Evolutionary conservation across 2,797 vertebrate species (phyloP).

Genomic region (Tokudaia tokunoshimensis): DNA sequence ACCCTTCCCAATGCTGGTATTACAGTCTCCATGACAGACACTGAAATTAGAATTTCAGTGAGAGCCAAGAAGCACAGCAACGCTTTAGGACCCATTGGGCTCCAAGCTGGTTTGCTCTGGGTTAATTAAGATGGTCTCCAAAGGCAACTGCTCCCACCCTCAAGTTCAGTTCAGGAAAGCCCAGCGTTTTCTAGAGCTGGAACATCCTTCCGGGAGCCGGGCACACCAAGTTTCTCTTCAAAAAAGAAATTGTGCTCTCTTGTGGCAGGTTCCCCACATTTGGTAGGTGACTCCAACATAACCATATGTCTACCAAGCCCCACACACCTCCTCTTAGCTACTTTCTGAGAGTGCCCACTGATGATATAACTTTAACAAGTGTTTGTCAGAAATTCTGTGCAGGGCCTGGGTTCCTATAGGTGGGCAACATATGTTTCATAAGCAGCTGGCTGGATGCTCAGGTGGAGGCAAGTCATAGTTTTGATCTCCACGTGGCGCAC

Average conservation of each 20-base stretch:
- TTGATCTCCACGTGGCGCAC: neutral
- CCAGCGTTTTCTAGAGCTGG: neutral
- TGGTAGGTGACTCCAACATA: neutral
- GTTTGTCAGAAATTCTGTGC: slow-evolving; percentile 35
- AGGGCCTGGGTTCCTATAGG: slow-evolving; percentile 15
- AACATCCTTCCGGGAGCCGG: neutral
- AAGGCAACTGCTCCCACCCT: neutral
- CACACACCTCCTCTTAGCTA: neutral
- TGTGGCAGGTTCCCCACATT: neutral
- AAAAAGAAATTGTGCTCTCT: neutral
- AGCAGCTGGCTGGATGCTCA: neutral
- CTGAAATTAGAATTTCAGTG: slow-evolving; percentile 4
- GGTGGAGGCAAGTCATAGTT: neutral
- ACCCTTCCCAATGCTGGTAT: neutral
- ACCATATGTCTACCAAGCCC: neutral
- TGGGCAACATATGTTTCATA: slow-evolving; percentile 14
- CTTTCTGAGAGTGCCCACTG: neutral
- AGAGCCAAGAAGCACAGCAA: neutral
- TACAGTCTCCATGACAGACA: neutral
- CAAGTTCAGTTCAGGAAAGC: neutral
- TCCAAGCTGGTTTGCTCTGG: neutral
- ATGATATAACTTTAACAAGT: slow-evolving; percentile 12
- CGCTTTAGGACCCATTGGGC: neutral
- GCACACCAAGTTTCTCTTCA: neutral
- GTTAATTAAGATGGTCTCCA: neutral